Conservation (phyloP, 1,140 invertebrate genomes). For the Bursaphelenchus mucronatus region DNA sequence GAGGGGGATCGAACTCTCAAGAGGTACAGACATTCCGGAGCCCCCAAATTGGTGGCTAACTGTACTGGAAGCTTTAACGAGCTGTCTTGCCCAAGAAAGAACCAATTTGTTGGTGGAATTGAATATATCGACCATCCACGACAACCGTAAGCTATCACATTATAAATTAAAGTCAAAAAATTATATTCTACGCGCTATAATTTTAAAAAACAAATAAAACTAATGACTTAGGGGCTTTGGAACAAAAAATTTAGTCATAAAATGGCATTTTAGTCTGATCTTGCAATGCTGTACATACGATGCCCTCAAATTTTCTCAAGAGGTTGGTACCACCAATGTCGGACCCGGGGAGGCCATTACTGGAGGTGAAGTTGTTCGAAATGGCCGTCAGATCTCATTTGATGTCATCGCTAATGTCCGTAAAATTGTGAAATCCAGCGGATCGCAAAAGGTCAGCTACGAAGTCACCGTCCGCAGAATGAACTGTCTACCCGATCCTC, state of each 20-base stretch:
- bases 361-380: conserved; percentile 54
- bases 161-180: background rate
- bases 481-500: conserved; percentile 58
- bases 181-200: background rate
- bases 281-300: conserved; percentile 60
- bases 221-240: background rate
- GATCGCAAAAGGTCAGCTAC: conserved; percentile 46
- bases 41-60: conserved; percentile 53
- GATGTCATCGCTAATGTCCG: conserved; percentile 59
- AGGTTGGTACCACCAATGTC: conserved; percentile 54
- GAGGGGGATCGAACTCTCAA: conserved; percentile 52
- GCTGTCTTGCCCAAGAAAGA: conserved; percentile 54
- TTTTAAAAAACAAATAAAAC: background rate
- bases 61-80: conserved; percentile 51
- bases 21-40: conserved; percentile 37
- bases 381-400: conserved; percentile 58
- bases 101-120: conserved; percentile 59
- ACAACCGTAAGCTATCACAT: conserved; percentile 48
- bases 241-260: background rate
- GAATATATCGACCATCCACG: conserved; percentile 59
- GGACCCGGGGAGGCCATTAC: conserved; percentile 55
- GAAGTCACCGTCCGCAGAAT: conserved; percentile 57
- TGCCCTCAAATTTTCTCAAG: conserved; percentile 55
- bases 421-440: conserved; percentile 43
- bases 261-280: conserved; percentile 44